A percentile compares a stretch with the other conserved stretches of the same genome.
These are phyloP conservation scores for Tetrao urogallus DNA, from an alignment of 2,113 vertebrate species.

Conservation along the genomic window DNA sequence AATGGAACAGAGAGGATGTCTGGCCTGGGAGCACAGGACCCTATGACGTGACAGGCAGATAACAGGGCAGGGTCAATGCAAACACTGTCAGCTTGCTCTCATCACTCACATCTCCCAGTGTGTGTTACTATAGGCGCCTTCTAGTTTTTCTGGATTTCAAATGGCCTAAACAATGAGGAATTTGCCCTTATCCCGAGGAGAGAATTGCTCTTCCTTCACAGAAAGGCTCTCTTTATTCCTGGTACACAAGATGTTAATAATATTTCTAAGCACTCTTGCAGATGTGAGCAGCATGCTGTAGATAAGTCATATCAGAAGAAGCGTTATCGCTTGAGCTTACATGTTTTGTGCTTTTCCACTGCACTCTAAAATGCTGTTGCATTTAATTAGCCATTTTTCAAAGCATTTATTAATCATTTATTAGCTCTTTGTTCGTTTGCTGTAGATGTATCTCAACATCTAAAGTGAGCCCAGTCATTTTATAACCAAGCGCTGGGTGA, in stretches of 20 bases:
- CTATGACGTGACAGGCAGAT: background rate
- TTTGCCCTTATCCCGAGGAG: background rate
- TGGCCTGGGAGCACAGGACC: background rate
- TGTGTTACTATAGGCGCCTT: background rate
- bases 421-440: slow-evolving; percentile 32
- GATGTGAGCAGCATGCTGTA: slow-evolving; percentile 21
- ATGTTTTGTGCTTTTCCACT: slow-evolving; percentile 9
- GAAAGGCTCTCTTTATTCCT: slow-evolving; percentile 9
- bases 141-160: background rate
- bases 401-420: slow-evolving; percentile 49
- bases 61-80: background rate
- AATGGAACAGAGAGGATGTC: background rate
- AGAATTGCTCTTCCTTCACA: background rate
- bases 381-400: slow-evolving; percentile 53
- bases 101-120: background rate
- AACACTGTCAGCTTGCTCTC: background rate
- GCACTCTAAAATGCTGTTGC: slow-evolving; percentile 37
- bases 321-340: slow-evolving; percentile 23
- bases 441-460: slow-evolving; percentile 4
- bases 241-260: slow-evolving; percentile 4
- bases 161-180: slow-evolving; percentile 3
- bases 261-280: slow-evolving; percentile 22
- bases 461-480: background rate
- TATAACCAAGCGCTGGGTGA: background rate
- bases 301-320: slow-evolving; percentile 44